These are phyloP conservation scores for Ia io DNA, from an alignment of 2,113 vertebrate genomes.

Conservation along the genomic window DNA sequence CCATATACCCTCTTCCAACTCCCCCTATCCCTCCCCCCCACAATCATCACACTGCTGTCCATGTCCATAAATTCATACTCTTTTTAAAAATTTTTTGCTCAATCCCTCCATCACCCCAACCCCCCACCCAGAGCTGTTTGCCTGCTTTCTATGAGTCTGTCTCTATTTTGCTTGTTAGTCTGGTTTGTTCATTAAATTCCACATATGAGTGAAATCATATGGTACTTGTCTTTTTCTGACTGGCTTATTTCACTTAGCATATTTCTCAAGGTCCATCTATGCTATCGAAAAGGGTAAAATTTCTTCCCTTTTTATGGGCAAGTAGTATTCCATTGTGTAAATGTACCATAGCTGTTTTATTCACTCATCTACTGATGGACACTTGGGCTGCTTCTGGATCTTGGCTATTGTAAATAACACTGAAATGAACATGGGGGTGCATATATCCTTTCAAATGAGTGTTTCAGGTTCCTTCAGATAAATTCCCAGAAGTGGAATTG, in stretches of 20 bases:
- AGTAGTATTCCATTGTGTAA: background rate
- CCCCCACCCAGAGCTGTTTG: background rate
- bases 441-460: background rate
- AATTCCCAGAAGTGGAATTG: background rate
- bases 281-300: background rate
- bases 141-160: background rate
- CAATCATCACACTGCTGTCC: background rate
- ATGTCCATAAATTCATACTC: background rate
- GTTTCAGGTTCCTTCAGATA: background rate
- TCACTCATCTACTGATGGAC: background rate
- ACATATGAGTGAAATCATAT: background rate
- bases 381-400: background rate
- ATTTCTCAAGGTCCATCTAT: background rate
- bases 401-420: background rate
- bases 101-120: background rate
- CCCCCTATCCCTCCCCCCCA: background rate
- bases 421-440: background rate
- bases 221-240: background rate
- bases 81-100: background rate
- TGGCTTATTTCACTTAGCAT: background rate
- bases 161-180: background rate
- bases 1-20: background rate
- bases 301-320: background rate
- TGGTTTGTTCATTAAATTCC: background rate
- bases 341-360: background rate